phyloP scores from a whole-genome alignment of 2,113 vertebrate genomes.

The Ranitomeya variabilis region DNA sequence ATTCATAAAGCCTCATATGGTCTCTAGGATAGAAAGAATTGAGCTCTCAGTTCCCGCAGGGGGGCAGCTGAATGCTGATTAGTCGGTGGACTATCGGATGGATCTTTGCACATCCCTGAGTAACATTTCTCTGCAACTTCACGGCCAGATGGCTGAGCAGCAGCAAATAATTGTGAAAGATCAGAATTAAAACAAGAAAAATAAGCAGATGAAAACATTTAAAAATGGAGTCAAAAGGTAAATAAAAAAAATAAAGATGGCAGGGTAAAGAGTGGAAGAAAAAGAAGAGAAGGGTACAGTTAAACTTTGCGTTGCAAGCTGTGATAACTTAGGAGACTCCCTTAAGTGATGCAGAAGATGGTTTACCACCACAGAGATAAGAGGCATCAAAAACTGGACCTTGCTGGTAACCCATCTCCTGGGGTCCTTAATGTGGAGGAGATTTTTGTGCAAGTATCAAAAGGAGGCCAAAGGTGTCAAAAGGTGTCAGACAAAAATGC shows the following conservation, averaged over 20 bases:
- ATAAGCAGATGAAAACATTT: conserved; percentile 51
- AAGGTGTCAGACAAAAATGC: conserved; percentile 16
- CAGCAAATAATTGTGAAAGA: conserved; percentile 66
- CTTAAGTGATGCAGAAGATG: conserved; percentile 45
- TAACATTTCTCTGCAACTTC: conserved; percentile 73
- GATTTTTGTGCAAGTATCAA: not conserved
- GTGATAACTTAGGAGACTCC: conserved; percentile 24
- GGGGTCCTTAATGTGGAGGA: not conserved
- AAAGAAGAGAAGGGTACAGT: conserved; percentile 83
- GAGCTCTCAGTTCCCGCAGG: conserved; percentile 75
- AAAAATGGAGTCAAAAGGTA: conserved; percentile 9
- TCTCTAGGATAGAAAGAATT: conserved; percentile 78
- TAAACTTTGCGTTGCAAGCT: conserved; percentile 66
- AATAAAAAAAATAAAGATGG: conserved; percentile 28
- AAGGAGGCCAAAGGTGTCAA: not conserved
- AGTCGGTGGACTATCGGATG: conserved; percentile 66
- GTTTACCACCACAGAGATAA: conserved; percentile 16
- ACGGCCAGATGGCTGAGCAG: conserved; percentile 77
- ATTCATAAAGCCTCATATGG: not conserved
- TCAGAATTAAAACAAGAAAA: conserved; percentile 70
- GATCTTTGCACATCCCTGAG: conserved; percentile 84
- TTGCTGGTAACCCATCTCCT: conserved; percentile 30
- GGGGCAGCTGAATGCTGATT: conserved; percentile 73
- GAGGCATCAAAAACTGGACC: not conserved
- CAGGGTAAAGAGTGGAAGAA: conserved; percentile 74